A percentile compares a stretch with the other conserved stretches of the same genome.
phyloP scores from a whole-genome alignment of 2,113 vertebrate genomes.

The Eulacestoma nigropectus region DNA sequence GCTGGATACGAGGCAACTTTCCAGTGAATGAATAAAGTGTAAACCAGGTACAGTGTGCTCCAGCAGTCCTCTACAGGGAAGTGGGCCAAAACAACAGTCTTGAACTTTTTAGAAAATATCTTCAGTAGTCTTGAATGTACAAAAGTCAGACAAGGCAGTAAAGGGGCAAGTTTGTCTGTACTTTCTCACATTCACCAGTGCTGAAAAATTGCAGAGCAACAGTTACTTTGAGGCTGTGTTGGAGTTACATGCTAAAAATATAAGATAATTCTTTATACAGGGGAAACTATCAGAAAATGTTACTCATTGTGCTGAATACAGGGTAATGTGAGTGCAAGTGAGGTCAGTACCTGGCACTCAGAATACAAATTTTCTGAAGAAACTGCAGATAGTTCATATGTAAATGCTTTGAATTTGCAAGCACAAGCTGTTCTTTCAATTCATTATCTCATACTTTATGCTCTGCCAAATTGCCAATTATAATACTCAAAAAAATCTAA shows the following conservation, averaged over 20 bases:
- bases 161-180: neutral
- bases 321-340: neutral
- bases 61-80: neutral
- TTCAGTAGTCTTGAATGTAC: neutral
- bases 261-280: neutral
- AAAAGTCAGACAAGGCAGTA: neutral
- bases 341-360: neutral
- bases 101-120: neutral
- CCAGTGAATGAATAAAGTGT: neutral
- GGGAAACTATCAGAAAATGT: neutral
- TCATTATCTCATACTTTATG: slow-evolving; percentile 34
- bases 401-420: slow-evolving; percentile 22
- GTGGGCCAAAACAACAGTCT: neutral
- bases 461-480: slow-evolving; percentile 52
- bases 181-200: neutral
- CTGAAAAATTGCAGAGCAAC: neutral
- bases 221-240: neutral
- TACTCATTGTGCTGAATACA: neutral
- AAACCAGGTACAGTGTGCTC: neutral
- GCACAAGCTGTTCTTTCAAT: slow-evolving; percentile 35
- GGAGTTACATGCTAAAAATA: neutral
- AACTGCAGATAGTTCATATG: neutral
- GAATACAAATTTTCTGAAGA: neutral
- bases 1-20: neutral
- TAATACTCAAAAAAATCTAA: neutral